Evolutionary conservation across 1,140 invertebrate genomes (phyloP).

Genomic region (Pseudobourletiella spinata): DNA sequence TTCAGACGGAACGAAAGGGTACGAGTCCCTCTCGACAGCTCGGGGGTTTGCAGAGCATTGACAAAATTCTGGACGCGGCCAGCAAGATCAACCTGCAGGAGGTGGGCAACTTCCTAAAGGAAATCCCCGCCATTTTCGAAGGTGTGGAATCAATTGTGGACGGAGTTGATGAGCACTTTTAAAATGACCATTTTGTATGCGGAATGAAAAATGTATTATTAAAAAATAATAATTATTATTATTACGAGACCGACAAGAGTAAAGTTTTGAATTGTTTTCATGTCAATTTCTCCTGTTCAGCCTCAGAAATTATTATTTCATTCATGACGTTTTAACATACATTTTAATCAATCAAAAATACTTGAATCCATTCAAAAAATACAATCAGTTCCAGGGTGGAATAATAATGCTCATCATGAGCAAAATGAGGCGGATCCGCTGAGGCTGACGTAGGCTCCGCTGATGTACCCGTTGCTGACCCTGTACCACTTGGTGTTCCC

Average conservation of each 20-base stretch:
- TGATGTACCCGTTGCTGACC: constrained; percentile 18
- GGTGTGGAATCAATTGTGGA: constrained; percentile 27
- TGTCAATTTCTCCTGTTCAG: too few relatives aligned
- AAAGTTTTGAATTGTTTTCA: too few relatives aligned
- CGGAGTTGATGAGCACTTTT: constrained; percentile 29
- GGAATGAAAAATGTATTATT: too few relatives aligned
- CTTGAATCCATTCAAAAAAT: too few relatives aligned
- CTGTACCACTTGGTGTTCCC: constrained; percentile 20
- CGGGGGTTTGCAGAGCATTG: constrained; percentile 23
- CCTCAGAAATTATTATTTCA: too few relatives aligned
- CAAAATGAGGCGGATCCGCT: background rate
- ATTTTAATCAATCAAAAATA: too few relatives aligned
- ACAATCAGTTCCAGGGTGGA: too few relatives aligned
- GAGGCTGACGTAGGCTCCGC: constrained; percentile 13
- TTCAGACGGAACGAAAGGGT: background rate
- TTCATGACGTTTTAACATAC: too few relatives aligned
- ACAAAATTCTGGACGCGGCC: constrained; percentile 27
- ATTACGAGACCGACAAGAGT: too few relatives aligned
- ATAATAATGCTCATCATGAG: too few relatives aligned
- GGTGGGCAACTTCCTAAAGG: constrained; percentile 26
- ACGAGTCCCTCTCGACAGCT: constrained; percentile 11
- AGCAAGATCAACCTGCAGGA: constrained; percentile 23
- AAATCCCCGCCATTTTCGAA: constrained; percentile 32
- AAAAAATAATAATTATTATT: too few relatives aligned
- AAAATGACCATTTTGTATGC: too few relatives aligned